phyloP scores from a whole-genome alignment of 1,140 invertebrate species.

The Pachyrhynchus sulphureomaculatus region DNA sequence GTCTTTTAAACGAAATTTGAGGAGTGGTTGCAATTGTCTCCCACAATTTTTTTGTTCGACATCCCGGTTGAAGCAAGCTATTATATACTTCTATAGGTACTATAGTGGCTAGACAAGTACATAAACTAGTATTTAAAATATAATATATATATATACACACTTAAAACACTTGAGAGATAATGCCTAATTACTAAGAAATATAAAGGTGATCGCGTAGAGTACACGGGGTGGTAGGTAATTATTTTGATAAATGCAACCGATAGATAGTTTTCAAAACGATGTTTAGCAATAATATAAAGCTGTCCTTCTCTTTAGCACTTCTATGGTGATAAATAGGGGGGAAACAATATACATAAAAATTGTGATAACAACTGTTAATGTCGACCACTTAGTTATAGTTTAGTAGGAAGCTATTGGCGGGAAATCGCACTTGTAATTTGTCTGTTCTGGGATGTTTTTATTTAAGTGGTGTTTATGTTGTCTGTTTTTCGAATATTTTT shows the following conservation, averaged over 20 bases:
- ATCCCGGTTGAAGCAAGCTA: background rate
- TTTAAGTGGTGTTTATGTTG: background rate
- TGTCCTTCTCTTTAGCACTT: slow-evolving; percentile 18
- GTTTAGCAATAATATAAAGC: slow-evolving; percentile 6
- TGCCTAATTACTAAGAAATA: slow-evolving; percentile 4
- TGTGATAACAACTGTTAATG: slow-evolving; percentile 18
- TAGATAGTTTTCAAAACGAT: slow-evolving; percentile 12
- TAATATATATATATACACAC: slow-evolving; percentile 1
- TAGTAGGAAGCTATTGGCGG: background rate
- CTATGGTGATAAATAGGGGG: slow-evolving; percentile 2
- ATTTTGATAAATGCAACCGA: slow-evolving; percentile 17
- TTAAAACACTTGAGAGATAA: slow-evolving; percentile 9
- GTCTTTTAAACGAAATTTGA: slow-evolving; percentile 1
- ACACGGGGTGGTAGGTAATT: background rate
- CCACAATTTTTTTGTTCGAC: background rate
- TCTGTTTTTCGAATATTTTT: too few species aligned
- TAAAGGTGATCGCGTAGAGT: background rate
- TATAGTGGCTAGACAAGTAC: too few species aligned
- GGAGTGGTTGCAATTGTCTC: slow-evolving; percentile 23
- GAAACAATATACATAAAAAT: slow-evolving; percentile 7
- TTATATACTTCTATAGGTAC: too few species aligned
- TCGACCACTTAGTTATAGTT: slow-evolving; percentile 13
- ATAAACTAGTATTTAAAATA: too few species aligned
- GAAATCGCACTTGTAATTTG: background rate
- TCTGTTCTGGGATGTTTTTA: background rate